A percentile compares a stretch with the other conserved stretches of the same genome.
Conservation (phyloP, 2,113 vertebrate genomes). For the Muntiacus muntjak region DNA sequence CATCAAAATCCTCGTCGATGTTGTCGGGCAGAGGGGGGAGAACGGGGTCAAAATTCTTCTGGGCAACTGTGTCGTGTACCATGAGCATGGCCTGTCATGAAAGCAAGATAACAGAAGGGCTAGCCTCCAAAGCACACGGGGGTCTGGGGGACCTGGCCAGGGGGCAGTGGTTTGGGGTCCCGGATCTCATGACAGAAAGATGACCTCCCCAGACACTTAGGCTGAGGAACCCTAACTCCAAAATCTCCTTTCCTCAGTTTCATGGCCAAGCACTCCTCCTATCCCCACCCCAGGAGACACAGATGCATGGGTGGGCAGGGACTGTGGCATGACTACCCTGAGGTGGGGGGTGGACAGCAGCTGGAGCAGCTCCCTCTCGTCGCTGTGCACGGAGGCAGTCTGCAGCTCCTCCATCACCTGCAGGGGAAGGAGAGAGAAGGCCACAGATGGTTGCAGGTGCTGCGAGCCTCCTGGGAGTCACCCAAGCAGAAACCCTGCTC, state of each 20-base stretch:
- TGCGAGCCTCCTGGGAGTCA: too few species aligned
- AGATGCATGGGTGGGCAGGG: not conserved
- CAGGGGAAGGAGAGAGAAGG: not conserved
- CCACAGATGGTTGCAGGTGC: not conserved
- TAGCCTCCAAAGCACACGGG: not conserved
- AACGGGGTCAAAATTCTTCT: constrained; percentile 95
- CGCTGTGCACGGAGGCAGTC: constrained; percentile 84
- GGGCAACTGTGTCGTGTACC: constrained; percentile 94
- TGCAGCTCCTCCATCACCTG: constrained; percentile 95
- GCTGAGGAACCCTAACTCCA: not conserved
- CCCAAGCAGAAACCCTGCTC: not conserved
- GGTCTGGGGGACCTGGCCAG: not conserved
- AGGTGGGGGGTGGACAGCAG: constrained; percentile 92
- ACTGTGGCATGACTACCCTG: constrained; percentile 80
- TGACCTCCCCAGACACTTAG: too few species aligned
- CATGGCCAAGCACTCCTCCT: not conserved
- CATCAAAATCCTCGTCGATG: constrained; percentile 90
- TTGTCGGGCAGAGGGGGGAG: constrained; percentile 92
- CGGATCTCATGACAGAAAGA: not conserved
- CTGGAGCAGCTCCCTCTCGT: constrained; percentile 90
- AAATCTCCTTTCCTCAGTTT: not conserved
- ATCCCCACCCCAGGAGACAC: not conserved
- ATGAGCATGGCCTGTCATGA: constrained; percentile 88
- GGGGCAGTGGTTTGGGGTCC: not conserved
- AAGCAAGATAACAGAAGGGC: not conserved